Base-by-base conservation (phyloP, 2,797 vertebrate genomes). In the Champsocephalus esox region DNA sequence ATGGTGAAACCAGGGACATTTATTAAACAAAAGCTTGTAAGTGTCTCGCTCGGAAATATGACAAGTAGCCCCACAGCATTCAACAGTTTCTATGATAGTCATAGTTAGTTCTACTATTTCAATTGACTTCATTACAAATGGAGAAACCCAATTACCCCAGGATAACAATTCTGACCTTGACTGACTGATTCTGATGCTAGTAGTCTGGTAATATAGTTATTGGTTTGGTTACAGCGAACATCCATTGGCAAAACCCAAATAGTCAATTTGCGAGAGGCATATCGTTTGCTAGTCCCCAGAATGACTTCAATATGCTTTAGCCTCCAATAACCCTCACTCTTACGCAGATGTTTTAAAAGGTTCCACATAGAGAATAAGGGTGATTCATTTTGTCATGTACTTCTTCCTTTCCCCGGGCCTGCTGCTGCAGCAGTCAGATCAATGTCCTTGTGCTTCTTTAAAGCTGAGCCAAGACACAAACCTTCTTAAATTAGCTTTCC, bases 401-500 rank as follows among this genome's bases (percentile, higher is more conserved):
- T 58, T 24, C 49, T 54, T 67, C 24, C 10, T 51, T 48, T 19
- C 16, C 46, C 41, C 0, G 2, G 54, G 17, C 32, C 32, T 65
- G 63, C 43, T 80, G 63, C 44, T 61, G 41, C 38, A 32, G 17
- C 57, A 61, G 10, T 49, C 13, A 58, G 44, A 73, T 79, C 64
- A 50, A 66, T 61, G 32, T 61, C 41, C 64, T n/a, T 10, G n/a
- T 38, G 58, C 0, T 59, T 64, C 81, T 85, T 85, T 66, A 65
- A 75, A 52, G 67, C 9, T 41, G 9, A 78, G 83, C 73, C 78
- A 82, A 82, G 54, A 76, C 83, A 71, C 69, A 70, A 81, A 81
- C 63, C 74, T 73, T 61, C 49, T 73, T 57, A 61, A 84, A 84
- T 75, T n/a, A 60, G 19, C 72, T 73, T 75, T 83, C 80, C 69